Evolutionary conservation across 2,113 vertebrate species (phyloP).

Genomic region (Nyctereutes procyonoides): DNA sequence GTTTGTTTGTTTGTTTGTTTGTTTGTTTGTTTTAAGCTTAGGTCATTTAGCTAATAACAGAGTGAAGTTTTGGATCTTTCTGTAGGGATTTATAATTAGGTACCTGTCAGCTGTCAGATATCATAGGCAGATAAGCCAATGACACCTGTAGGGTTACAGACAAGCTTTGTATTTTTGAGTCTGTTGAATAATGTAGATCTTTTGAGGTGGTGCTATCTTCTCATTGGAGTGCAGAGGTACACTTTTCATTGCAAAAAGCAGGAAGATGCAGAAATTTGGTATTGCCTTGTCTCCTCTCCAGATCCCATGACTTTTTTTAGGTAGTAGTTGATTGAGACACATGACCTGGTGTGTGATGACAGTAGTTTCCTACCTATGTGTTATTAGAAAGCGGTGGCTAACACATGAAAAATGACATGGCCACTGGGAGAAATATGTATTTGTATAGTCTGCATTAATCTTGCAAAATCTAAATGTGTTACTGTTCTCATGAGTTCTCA

Average conservation of each 20-base stretch:
- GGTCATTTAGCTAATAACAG: neutral
- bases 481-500: conserved; percentile 54
- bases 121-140: neutral
- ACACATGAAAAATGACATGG: conserved; percentile 24
- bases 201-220: neutral
- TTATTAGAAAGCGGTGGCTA: conserved; percentile 59
- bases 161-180: neutral
- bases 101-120: neutral
- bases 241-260: conserved; percentile 6
- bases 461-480: conserved; percentile 69
- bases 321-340: conserved; percentile 24
- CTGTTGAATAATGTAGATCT: neutral
- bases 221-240: neutral
- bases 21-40: neutral
- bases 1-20: neutral
- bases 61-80: neutral
- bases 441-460: conserved; percentile 57
- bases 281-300: neutral
- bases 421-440: conserved; percentile 59
- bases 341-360: neutral
- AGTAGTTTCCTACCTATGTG: conserved; percentile 55
- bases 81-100: neutral
- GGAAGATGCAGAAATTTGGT: neutral
- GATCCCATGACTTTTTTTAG: neutral
- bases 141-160: neutral